phyloP scores from a whole-genome alignment of 2,113 vertebrate genomes.

The Lagopus muta region DNA sequence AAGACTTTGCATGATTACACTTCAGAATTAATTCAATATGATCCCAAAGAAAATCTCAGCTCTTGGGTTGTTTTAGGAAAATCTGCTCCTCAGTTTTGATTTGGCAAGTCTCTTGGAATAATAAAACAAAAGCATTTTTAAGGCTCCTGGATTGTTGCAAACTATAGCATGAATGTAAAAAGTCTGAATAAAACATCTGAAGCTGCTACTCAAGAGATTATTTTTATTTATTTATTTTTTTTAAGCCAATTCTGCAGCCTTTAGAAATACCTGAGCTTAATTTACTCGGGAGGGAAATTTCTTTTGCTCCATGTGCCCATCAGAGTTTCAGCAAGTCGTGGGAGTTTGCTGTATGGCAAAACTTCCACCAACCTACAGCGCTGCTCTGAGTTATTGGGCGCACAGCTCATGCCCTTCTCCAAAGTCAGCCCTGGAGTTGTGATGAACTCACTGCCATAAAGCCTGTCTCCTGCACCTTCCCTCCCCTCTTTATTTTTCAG shows the following conservation, averaged over 20 bases:
- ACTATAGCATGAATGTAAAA: background rate
- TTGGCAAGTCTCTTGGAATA: background rate
- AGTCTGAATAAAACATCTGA: background rate
- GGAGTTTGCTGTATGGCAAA: background rate
- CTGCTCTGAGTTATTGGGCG: background rate
- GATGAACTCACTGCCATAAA: conserved; percentile 26
- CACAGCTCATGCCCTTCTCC: background rate
- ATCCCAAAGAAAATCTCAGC: background rate
- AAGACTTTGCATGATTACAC: background rate
- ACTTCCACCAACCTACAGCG: background rate
- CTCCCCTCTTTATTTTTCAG: conserved; percentile 22
- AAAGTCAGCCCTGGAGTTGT: background rate
- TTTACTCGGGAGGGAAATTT: background rate
- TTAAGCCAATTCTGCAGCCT: background rate
- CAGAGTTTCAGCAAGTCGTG: background rate
- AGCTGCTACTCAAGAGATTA: background rate
- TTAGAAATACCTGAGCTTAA: conserved; percentile 5
- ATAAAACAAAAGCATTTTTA: background rate
- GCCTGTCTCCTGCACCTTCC: background rate
- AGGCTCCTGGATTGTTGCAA: background rate
- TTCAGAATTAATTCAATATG: background rate
- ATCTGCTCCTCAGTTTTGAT: background rate
- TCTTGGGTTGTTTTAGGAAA: background rate
- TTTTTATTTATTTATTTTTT: background rate
- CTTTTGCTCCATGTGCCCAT: background rate